These are phyloP conservation scores for Ibycter americanus DNA, from an alignment of 2,797 vertebrate genomes.

Conservation along the genomic window DNA sequence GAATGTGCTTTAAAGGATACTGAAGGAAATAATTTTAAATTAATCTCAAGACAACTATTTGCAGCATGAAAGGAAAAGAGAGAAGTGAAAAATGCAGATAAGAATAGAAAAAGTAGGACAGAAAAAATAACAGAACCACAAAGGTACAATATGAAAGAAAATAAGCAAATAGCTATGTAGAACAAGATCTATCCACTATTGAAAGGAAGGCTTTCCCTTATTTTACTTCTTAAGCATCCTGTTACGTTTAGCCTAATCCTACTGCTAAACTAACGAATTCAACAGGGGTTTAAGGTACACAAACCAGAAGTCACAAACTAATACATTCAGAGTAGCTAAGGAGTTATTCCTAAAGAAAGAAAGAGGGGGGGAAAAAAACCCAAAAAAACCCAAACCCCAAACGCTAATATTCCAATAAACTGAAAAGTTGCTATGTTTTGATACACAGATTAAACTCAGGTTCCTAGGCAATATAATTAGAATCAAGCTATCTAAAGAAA, in stretches of 20 bases:
- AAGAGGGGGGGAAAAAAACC: neutral
- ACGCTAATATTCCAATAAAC: neutral
- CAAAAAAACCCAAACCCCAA: neutral
- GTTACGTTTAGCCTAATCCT: neutral
- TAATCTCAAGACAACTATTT: neutral
- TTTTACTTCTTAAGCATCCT: neutral
- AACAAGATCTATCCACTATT: neutral
- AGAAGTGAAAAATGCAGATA: neutral
- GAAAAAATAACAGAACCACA: neutral
- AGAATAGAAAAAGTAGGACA: neutral
- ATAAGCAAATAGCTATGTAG: neutral
- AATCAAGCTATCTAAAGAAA: neutral
- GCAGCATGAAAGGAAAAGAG: neutral
- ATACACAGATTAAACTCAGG: neutral
- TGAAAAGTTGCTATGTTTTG: neutral
- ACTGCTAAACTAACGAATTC: neutral
- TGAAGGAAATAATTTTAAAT: constrained; percentile 17
- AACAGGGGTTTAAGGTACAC: neutral
- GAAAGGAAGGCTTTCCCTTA: neutral
- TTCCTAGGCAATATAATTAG: neutral
- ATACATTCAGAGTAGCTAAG: neutral
- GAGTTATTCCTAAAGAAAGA: neutral
- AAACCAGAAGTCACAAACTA: neutral
- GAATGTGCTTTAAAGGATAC: neutral
- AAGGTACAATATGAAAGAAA: neutral